Base-by-base conservation (phyloP, 2,888 invertebrate genomes). In the Alviniconcha strummeri region DNA sequence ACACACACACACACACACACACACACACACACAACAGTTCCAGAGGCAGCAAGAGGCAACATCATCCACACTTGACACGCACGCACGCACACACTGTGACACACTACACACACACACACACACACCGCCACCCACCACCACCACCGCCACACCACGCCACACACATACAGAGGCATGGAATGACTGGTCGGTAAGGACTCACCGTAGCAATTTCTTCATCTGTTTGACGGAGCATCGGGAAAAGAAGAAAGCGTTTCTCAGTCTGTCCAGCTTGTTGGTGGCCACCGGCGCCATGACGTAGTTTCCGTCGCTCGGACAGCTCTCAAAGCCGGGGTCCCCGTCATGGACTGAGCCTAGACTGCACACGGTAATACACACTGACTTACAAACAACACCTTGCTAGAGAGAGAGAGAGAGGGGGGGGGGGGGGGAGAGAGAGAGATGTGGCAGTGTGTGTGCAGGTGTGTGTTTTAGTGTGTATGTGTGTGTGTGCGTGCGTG, bases 261-360 rank as follows among this genome's bases (percentile, higher is more conserved):
- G 81, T 11, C 85, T 87, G 5, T 85, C 78, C 13, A 82, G 83
- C 5, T 87, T 84, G 75, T 88, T 83, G 55, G 87, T 83, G 81
- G 88, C 88, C 57, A 85, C 84, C 2, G 91, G 91, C 0, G 91
- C 89, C 92, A 92, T 92, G 64, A 92, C 84, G 87, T 89, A 89
- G 83, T 91, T 91, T 19, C 84, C 83, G 36, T 86, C 80, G 11
- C 88, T 85, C 7, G 89, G 88, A 83, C 92, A 92, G 8, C 82
- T 87, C 57, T 83, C 80, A 80, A 88, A 88, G n/a, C 85, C 84
- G 5, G 84, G 83, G 36, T 88, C 88, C 0, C 91, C 91, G 83
- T 92, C 92, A 82, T 92, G 92, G 9, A 84, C 85, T 4, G 90
- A 90, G 36, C 91, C 91, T 55, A 92, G 88, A 84, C 92, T 92